Evolutionary conservation across 2,888 invertebrate species (phyloP).

Genomic region (Brachynemurus nebulosus): DNA sequence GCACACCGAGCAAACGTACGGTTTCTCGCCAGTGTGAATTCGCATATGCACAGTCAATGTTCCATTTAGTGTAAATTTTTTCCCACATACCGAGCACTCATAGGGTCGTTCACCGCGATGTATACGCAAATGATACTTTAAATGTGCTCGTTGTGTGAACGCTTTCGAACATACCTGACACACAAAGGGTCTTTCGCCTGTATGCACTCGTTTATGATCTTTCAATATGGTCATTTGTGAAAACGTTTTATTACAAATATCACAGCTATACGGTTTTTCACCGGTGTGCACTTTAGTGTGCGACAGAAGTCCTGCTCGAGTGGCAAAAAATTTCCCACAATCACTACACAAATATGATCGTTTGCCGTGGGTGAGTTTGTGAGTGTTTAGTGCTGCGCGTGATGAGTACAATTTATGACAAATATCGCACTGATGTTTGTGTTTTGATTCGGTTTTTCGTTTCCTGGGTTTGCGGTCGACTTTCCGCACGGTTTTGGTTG

Average conservation of each 20-base stretch:
- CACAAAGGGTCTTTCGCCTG: slow-evolving; percentile 1
- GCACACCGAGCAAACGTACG: slow-evolving; percentile 4
- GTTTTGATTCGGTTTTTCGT: no score
- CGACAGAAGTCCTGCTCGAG: neutral
- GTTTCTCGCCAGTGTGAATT: slow-evolving; percentile 3
- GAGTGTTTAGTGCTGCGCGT: no score
- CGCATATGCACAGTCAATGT: slow-evolving; percentile 5
- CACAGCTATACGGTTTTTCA: neutral
- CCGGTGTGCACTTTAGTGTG: neutral
- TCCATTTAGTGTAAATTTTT: slow-evolving; percentile 5
- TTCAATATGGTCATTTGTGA: slow-evolving; percentile 4
- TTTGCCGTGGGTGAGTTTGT: no score
- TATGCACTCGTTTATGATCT: slow-evolving; percentile 1
- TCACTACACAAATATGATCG: neutral
- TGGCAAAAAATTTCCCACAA: neutral
- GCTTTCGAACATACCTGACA: slow-evolving; percentile 1
- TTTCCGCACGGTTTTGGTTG: no score
- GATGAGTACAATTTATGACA: no score
- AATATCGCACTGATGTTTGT: no score
- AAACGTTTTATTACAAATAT: neutral
- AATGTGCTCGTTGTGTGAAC: slow-evolving; percentile 2
- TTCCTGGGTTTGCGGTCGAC: no score
- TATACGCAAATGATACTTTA: slow-evolving; percentile 5
- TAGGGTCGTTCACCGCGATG: neutral
- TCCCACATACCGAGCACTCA: neutral